These are phyloP conservation scores for Aphodius granarius DNA, from an alignment of 2,888 invertebrate species.

Conservation along the genomic window DNA sequence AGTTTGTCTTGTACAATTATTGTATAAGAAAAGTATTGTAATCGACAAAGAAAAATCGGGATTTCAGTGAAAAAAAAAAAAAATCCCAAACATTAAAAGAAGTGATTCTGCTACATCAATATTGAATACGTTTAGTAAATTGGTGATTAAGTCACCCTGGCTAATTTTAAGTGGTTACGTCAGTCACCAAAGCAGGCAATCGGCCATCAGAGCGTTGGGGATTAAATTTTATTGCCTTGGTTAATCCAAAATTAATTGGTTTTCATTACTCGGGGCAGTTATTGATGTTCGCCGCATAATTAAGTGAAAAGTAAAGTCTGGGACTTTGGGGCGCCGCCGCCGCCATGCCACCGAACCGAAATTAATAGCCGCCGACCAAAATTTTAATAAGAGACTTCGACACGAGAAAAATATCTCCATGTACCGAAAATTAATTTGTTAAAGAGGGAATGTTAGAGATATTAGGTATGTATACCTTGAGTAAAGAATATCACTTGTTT, in stretches of 20 bases:
- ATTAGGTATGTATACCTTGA: too few relatives aligned
- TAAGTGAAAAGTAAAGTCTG: slow-evolving; percentile 9
- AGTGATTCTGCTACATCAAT: too few relatives aligned
- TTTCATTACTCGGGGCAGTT: slow-evolving; percentile 10
- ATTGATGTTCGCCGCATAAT: slow-evolving; percentile 12
- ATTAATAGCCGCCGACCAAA: slow-evolving; percentile 10
- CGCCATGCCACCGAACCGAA: not conserved
- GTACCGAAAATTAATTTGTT: too few relatives aligned
- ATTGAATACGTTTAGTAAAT: too few relatives aligned
- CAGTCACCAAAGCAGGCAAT: not conserved
- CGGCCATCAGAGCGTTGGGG: not conserved
- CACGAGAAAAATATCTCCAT: too few relatives aligned
- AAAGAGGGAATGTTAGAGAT: too few relatives aligned
- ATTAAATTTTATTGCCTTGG: slow-evolving; percentile 1
- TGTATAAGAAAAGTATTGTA: not conserved
- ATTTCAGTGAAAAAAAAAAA: not conserved
- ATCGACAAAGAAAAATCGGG: too few relatives aligned
- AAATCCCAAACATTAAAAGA: too few relatives aligned
- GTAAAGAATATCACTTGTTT: too few relatives aligned
- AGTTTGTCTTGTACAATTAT: not conserved
- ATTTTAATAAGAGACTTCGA: slow-evolving; percentile 1
- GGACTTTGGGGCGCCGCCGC: not conserved
- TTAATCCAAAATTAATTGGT: slow-evolving; percentile 11
- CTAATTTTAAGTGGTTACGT: not conserved
- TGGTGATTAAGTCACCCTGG: not conserved